Percentiles rank a stretch among this genome's conserved stretches.
Evolutionary conservation across 1,140 invertebrate genomes (phyloP).

Genomic region (Trachymyrmex cornetzi): DNA sequence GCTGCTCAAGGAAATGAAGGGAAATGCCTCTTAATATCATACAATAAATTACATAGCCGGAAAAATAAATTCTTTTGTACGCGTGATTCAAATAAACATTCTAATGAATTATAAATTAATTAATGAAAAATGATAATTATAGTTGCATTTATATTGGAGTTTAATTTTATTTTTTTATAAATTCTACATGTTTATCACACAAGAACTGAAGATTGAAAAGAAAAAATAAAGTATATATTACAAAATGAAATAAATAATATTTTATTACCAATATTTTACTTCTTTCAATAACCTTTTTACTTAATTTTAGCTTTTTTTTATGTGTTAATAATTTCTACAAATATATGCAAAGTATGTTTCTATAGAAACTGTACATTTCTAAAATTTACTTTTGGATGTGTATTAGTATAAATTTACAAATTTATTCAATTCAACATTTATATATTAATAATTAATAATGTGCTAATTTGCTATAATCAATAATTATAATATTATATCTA

Average conservation of each 20-base stretch:
- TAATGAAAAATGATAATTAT: neutral
- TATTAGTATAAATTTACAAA: neutral
- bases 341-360: neutral
- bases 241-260: neutral
- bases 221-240: neutral
- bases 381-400: neutral
- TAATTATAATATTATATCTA: neutral
- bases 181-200: neutral
- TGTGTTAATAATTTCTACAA: neutral
- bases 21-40: neutral
- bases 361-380: neutral
- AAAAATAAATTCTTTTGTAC: neutral
- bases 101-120: neutral
- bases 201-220: neutral
- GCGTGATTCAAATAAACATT: neutral
- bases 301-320: neutral
- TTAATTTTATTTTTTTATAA: neutral
- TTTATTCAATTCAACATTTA: neutral
- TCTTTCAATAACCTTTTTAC: neutral
- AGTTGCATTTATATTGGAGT: neutral
- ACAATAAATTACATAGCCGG: neutral
- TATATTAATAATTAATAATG: neutral
- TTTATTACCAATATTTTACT: slow-evolving; percentile 15
- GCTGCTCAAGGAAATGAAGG: neutral
- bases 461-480: neutral